Conservation (phyloP, 2,797 vertebrate genomes). For the Pachyuromys duprasi region DNA sequence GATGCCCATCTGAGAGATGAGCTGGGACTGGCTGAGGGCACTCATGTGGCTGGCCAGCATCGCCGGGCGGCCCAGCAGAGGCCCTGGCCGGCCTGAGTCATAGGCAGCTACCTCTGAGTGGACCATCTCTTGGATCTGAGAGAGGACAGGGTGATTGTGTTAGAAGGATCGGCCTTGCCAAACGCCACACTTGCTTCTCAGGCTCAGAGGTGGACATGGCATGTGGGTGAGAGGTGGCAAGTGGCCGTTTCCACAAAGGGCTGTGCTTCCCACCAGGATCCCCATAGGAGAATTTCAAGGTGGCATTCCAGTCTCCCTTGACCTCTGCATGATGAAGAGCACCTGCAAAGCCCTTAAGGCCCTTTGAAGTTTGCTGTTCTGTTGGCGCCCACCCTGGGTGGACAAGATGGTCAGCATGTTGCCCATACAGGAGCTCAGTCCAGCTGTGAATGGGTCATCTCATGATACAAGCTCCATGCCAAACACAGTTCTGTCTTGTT, state of each 20-base stretch:
- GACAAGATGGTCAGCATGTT: not conserved
- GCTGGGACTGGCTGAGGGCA: constrained; percentile 94
- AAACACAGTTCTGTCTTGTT: not conserved
- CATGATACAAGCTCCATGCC: not conserved
- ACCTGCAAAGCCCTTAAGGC: not conserved
- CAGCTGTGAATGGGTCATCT: not conserved
- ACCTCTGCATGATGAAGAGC: accelerated
- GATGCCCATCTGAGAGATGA: constrained; percentile 96
- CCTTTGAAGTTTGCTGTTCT: not conserved
- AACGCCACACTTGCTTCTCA: accelerated
- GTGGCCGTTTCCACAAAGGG: accelerated
- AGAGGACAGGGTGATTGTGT: constrained; percentile 58
- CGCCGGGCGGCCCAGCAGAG: constrained; percentile 94
- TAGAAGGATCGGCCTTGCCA: not conserved
- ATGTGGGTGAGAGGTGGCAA: not conserved
- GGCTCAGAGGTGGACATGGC: not conserved
- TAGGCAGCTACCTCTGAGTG: constrained; percentile 95
- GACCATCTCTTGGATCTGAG: constrained; percentile 98
- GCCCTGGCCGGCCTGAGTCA: constrained; percentile 93
- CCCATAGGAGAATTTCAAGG: not conserved
- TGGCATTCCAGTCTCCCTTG: too few species aligned
- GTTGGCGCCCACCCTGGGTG: not conserved
- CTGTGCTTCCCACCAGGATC: not conserved
- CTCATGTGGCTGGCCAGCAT: constrained; percentile 97
- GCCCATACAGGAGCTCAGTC: not conserved